Evolutionary conservation across 2,113 vertebrate genomes (phyloP).

Genomic region (Rynchops niger): DNA sequence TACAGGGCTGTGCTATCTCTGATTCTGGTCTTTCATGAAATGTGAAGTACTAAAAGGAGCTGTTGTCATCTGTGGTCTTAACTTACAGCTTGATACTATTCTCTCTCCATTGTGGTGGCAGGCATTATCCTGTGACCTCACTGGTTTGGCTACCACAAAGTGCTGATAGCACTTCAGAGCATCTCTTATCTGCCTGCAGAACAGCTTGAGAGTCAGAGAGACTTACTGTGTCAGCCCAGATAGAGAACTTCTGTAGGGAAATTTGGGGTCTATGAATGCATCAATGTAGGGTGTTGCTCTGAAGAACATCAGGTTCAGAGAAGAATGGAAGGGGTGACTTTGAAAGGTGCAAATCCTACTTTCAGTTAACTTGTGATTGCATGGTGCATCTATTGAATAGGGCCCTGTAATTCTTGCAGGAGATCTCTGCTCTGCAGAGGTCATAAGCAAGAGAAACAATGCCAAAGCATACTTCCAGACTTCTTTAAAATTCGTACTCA

Average conservation of each 20-base stretch:
- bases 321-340: background rate
- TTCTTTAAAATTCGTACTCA: background rate
- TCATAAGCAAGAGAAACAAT: accelerated
- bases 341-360: background rate
- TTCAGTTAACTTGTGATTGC: background rate
- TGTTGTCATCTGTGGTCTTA: background rate
- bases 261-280: background rate
- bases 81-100: background rate
- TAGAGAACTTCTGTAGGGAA: background rate
- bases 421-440: background rate
- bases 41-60: background rate
- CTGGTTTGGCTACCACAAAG: background rate
- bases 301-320: background rate
- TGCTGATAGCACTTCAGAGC: background rate
- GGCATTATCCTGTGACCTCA: background rate
- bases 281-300: background rate
- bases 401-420: background rate
- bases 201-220: background rate
- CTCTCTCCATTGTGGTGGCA: background rate
- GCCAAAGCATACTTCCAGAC: background rate
- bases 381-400: background rate
- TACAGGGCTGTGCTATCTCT: background rate
- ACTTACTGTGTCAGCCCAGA: background rate
- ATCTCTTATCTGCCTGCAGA: background rate
- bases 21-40: background rate